Evolutionary conservation across 2,888 invertebrate species (phyloP).

Genomic region (Micoletzkya japonica): DNA sequence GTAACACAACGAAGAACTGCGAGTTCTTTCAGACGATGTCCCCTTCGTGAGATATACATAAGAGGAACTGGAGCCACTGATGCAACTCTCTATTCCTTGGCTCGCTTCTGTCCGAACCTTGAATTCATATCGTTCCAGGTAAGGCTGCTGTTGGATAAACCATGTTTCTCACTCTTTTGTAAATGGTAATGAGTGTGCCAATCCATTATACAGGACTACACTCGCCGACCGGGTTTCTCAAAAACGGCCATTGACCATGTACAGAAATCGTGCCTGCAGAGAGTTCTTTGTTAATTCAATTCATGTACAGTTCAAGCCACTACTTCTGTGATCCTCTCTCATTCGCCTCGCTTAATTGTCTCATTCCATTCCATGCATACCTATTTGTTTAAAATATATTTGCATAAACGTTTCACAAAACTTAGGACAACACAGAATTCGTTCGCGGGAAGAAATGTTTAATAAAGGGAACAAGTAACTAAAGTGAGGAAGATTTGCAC

Average conservation of each 20-base stretch:
- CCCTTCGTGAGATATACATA: slow-evolving; percentile 58
- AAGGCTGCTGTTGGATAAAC: no score
- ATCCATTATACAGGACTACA: slow-evolving; percentile 2
- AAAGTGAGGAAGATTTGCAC: no score
- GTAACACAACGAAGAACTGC: neutral
- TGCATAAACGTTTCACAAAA: no score
- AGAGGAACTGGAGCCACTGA: slow-evolving; percentile 62
- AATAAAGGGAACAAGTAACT: no score
- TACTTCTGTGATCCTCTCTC: no score
- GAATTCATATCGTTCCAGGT: slow-evolving; percentile 56
- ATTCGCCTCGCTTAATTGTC: no score
- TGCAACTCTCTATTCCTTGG: slow-evolving; percentile 57
- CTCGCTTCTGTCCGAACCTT: slow-evolving; percentile 60
- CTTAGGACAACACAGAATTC: no score
- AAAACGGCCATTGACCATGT: slow-evolving; percentile 58
- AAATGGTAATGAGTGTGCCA: neutral
- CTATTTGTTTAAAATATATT: no score
- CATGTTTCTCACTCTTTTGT: neutral
- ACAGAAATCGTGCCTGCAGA: slow-evolving; percentile 57
- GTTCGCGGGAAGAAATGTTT: no score
- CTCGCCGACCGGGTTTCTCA: slow-evolving; percentile 59
- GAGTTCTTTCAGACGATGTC: slow-evolving; percentile 42
- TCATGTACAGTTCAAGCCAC: no score
- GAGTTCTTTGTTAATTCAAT: slow-evolving; percentile 62
- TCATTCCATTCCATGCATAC: no score